These are phyloP conservation scores for Bombus affinis DNA, from an alignment of 1,140 invertebrate genomes.

Conservation along the genomic window DNA sequence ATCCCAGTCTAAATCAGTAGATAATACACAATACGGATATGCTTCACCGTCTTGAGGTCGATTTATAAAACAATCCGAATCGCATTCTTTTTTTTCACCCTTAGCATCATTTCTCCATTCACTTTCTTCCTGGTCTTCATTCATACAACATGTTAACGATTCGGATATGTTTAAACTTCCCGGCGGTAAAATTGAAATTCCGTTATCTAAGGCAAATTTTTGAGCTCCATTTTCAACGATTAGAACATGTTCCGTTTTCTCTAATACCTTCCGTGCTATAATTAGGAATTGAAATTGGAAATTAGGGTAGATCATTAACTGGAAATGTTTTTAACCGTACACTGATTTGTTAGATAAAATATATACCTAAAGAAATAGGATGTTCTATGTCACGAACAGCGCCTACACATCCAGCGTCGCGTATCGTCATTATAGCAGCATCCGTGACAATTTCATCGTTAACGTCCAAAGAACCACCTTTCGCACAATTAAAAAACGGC, in stretches of 20 bases:
- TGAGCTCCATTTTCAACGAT: conserved; percentile 65
- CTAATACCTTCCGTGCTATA: conserved; percentile 59
- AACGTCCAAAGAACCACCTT: conserved; percentile 43
- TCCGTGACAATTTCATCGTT: conserved; percentile 54
- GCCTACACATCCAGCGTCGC: conserved; percentile 47
- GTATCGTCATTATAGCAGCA: conserved; percentile 55
- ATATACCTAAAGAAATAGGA: conserved; percentile 62
- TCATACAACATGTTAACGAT: neutral
- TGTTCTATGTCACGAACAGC: conserved; percentile 58
- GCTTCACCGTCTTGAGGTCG: neutral
- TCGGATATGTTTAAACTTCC: conserved; percentile 15
- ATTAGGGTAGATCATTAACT: neutral
- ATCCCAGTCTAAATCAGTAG: neutral
- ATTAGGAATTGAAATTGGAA: neutral
- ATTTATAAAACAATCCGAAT: conserved; percentile 33
- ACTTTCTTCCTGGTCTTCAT: neutral
- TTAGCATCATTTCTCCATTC: neutral
- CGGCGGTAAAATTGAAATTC: conserved; percentile 44
- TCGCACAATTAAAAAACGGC: conserved; percentile 54
- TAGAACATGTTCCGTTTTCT: conserved; percentile 60
- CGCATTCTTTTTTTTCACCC: neutral
- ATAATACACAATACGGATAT: neutral
- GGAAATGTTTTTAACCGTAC: neutral
- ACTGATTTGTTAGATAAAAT: neutral
- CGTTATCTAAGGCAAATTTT: conserved; percentile 50